Evolutionary conservation across 2,113 vertebrate species (phyloP).

Genomic region (Lethenteron camtschaticum): DNA sequence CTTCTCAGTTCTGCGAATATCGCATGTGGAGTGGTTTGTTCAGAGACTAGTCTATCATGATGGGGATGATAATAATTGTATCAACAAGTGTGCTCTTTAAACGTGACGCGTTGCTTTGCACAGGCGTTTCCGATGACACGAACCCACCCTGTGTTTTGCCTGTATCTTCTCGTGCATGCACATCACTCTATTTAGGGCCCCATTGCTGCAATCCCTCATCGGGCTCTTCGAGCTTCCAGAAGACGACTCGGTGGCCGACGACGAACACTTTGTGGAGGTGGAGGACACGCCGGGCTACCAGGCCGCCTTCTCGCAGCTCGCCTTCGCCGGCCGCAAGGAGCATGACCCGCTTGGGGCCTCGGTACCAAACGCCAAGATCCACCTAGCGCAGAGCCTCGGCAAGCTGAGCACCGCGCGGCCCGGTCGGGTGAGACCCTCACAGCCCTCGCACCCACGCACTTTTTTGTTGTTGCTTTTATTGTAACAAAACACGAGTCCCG

Average conservation of each 20-base stretch:
- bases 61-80: no score
- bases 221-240: conserved; percentile 88
- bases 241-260: conserved; percentile 81
- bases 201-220: conserved; percentile 75
- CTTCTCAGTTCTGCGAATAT: no score
- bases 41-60: no score
- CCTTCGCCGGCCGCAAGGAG: conserved; percentile 85
- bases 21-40: no score
- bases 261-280: conserved; percentile 95
- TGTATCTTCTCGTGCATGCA: no score
- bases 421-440: conserved; percentile 41
- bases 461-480: background rate
- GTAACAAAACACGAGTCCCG: background rate
- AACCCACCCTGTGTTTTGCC: no score
- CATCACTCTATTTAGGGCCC: conserved; percentile 30
- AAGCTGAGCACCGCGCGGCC: conserved; percentile 82
- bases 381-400: conserved; percentile 80
- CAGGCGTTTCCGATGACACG: no score
- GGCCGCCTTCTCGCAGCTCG: conserved; percentile 84
- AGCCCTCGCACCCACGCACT: background rate
- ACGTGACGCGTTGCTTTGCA: no score
- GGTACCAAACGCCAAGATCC: conserved; percentile 72
- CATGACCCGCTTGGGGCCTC: conserved; percentile 76
- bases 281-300: conserved; percentile 92
- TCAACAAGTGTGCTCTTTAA: no score